Conservation (phyloP, 37 sponge, comb jelly and placozoan species). For the Diacarnus erythraeanus region DNA sequence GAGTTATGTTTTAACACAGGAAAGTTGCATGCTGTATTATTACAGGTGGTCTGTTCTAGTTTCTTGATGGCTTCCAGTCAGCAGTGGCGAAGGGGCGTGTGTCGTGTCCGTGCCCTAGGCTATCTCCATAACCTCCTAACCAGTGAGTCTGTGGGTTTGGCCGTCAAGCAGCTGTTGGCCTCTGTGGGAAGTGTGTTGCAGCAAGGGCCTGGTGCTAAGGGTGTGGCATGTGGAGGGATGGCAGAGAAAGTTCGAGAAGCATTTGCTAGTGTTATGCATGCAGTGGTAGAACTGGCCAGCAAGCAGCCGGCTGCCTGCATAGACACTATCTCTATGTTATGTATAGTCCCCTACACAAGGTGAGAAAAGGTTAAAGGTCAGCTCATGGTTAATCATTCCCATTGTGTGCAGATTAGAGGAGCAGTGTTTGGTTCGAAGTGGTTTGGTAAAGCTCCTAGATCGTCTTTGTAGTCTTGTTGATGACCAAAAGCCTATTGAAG, state of each 20-base stretch:
- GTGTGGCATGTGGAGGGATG: slow-evolving; percentile 67
- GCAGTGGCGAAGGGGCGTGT: slow-evolving; percentile 70
- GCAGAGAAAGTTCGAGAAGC: slow-evolving; percentile 57
- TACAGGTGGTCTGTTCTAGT: slow-evolving; percentile 68
- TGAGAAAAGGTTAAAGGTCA: no score
- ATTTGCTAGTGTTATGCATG: slow-evolving; percentile 74
- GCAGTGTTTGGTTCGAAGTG: slow-evolving; percentile 80
- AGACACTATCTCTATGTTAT: slow-evolving; percentile 84
- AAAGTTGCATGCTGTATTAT: background rate
- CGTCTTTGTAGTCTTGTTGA: slow-evolving; percentile 64
- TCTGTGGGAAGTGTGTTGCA: slow-evolving; percentile 51
- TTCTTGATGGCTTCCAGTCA: slow-evolving; percentile 76
- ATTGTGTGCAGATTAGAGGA: slow-evolving; percentile 62
- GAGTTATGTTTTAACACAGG: no score
- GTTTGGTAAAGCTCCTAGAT: slow-evolving; percentile 87
- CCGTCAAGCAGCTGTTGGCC: slow-evolving; percentile 72
- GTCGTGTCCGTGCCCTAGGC: slow-evolving; percentile 72
- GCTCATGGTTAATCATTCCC: no score
- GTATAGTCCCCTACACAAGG: slow-evolving; percentile 82
- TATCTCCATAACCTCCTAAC: slow-evolving; percentile 78
- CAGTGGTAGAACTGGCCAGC: slow-evolving; percentile 77
- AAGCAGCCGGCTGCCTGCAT: slow-evolving; percentile 75
- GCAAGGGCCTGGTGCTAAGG: slow-evolving; percentile 53
- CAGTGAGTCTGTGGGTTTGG: slow-evolving; percentile 30
- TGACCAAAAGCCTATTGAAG: slow-evolving; percentile 30